These are phyloP conservation scores for Stratiolaelaps scimitus DNA, from an alignment of 1,140 invertebrate species.

Conservation along the genomic window DNA sequence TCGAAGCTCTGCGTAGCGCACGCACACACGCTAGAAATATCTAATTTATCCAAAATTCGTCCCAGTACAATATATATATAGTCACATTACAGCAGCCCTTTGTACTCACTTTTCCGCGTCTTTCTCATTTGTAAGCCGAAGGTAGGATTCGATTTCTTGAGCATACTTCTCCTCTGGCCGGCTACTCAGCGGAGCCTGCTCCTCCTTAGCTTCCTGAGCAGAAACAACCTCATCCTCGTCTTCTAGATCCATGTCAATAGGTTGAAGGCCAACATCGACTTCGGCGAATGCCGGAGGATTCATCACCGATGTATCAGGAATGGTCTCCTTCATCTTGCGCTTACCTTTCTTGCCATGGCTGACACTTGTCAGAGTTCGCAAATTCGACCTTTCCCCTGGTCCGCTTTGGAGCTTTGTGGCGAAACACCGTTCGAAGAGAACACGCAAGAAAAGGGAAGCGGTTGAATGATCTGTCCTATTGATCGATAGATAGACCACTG, in stretches of 20 bases:
- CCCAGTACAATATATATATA: no score
- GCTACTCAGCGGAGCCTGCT: no score
- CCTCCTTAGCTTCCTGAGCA: not conserved
- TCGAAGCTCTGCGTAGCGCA: no score
- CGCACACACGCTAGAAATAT: no score
- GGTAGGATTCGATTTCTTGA: slow-evolving; percentile 5
- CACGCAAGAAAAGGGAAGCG: not conserved
- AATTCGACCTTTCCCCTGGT: slow-evolving; percentile 12
- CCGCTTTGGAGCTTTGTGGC: not conserved
- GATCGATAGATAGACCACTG: no score
- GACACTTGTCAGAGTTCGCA: not conserved
- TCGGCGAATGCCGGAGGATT: slow-evolving; percentile 1
- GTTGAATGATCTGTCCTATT: no score
- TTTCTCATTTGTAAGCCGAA: slow-evolving; percentile 15
- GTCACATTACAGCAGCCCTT: no score
- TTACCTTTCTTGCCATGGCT: not conserved
- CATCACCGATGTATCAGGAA: not conserved
- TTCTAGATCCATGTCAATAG: slow-evolving; percentile 18
- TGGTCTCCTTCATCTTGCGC: not conserved
- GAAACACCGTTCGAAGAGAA: no score
- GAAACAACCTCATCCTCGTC: not conserved
- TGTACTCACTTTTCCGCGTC: slow-evolving; percentile 22
- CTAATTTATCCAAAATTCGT: no score
- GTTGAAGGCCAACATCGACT: not conserved
- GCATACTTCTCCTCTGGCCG: slow-evolving; percentile 22